Evolutionary conservation across 1,140 invertebrate species (phyloP), one percentile per base, ranked within the genome.

Genomic region (Calliphora vicina): DNA sequence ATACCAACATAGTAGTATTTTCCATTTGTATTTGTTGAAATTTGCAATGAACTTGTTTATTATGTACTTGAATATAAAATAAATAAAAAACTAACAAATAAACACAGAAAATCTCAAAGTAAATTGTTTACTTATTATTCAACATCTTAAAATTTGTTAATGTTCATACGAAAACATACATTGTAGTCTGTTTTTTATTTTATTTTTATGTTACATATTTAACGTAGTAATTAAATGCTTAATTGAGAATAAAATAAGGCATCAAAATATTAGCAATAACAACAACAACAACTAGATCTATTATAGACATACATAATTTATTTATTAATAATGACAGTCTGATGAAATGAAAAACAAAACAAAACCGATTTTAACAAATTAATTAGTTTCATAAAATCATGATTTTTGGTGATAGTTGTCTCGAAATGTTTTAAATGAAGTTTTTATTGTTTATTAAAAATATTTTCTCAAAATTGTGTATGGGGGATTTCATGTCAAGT

Each of bases 31-130:
- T n/a, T 1, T 71, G 67, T 71, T 71, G 17, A 8, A 23, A 71
- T 71, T 73, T 27, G 71, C 73, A 76, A 76, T 76, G 73, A 76
- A 76, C 73, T 76, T 76, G 73, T 76, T 76, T 76, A 5, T 76
- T 42, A 27, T 73, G 71, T 27, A 73, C 71, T 73, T 73, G 71
- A 26, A 73, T 73, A 15, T 50, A 50, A 50, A 50, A 50, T 50
- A 50, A 50, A 12, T 50, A 12, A 17, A 50, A 50, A 17, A 13
- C 12, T 50, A 27, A 6, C 71, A 73, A 73, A 29, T 71, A 10
- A 71, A 20, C n/a, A 71, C 61, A 67, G 4, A 71, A 35, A 35
- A 35, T 35, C 35, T 10, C 10, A 35, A 35, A 35, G 35, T 35
- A 35, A 35, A 35, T 50, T 50, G 45, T 50, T 50, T 17, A 50